Percentiles rank a stretch among this genome's conserved stretches.
phyloP scores from a whole-genome alignment of 1,140 invertebrate genomes.

The Drosophila ogumai region DNA sequence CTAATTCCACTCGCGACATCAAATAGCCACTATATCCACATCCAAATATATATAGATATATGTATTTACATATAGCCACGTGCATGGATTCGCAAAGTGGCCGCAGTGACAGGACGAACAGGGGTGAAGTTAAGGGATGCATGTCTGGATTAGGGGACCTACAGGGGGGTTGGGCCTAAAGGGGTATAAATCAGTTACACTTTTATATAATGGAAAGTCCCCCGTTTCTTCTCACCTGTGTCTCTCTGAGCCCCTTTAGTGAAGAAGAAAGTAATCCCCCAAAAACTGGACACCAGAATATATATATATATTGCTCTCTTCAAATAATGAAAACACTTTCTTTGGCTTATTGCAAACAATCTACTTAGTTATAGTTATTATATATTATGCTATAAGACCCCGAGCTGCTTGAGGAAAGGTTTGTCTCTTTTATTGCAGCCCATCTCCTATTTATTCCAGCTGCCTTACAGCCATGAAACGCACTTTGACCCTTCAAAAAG shows the following conservation, averaged over 20 bases:
- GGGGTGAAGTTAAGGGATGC: background rate
- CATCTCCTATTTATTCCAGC: slow-evolving; percentile 9
- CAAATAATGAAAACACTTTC: slow-evolving; percentile 2
- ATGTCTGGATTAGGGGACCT: slow-evolving; percentile 1
- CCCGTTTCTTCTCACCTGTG: slow-evolving; percentile 1
- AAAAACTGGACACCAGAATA: background rate
- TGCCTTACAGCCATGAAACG: slow-evolving; percentile 27
- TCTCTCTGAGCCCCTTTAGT: background rate
- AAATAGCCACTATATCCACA: slow-evolving; percentile 44
- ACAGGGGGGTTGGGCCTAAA: background rate
- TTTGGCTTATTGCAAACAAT: slow-evolving; percentile 12
- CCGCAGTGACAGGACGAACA: slow-evolving; percentile 9
- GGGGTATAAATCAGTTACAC: slow-evolving; percentile 9
- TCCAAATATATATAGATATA: slow-evolving; percentile 13
- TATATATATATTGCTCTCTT: background rate
- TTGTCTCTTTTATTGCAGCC: slow-evolving; percentile 13
- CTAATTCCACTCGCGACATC: slow-evolving; percentile 60
- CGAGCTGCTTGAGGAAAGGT: background rate
- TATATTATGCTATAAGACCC: slow-evolving; percentile 13
- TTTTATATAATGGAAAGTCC: background rate
- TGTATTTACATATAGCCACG: slow-evolving; percentile 37
- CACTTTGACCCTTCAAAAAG: slow-evolving; percentile 6
- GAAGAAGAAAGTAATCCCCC: background rate
- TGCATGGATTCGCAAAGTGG: slow-evolving; percentile 26
- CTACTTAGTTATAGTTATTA: slow-evolving; percentile 14